Evolutionary conservation across 30 jellyfish, hydroid and myxozoan genomes (phyloP), one percentile per base, ranked within the genome.

Genomic region (Calvadosia cruxmelitensis): DNA sequence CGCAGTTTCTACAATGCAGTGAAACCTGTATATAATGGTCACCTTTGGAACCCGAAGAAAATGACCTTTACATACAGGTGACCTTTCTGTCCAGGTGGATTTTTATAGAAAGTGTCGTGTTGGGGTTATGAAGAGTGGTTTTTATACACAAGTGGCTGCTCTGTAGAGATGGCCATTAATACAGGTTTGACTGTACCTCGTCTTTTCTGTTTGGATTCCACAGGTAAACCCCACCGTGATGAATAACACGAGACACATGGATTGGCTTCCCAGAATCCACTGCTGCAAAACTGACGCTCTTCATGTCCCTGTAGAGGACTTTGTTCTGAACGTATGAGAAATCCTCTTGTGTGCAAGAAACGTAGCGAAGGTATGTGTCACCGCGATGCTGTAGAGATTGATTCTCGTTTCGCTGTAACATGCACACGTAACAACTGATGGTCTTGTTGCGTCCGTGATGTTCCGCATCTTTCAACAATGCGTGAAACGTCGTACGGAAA

Each of bases 241-340:
- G 78, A 27, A 89, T 23, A 20, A 89, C 93, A 29, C 94, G 85
- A 33, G 94, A 94, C 28, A 89, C 94, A 53, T 89, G 93, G 20
- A 89, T 89, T 24, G 98, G 98, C 70, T 89, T 89, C 34, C 94
- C 94, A 65, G 93, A 36, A 67, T 89, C 95, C 27, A 82, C 77
- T 0, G 91, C 95, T 26, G 74, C 72, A 75, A 81, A 89, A 51
- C 95, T 82, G 53, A 89, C 86, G 49, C 82, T 53, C 62, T 68
- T 79, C 94, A 81, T 76, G 50, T 90, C 98, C 53, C 95, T 69
- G 74, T 76, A 82, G 34, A 89, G 72, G 16, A 67, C 53, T 31
- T 90, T 78, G 49, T 89, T 74, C 27, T 70, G 71, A 15, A 89
- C 75, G 53, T 10, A 69, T 13, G 57, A 82, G 26, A 34, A 53